Percentiles rank a stretch among this genome's conserved stretches.
phyloP scores from a whole-genome alignment of 1,140 invertebrate genomes.

The Lethrus apterus region DNA sequence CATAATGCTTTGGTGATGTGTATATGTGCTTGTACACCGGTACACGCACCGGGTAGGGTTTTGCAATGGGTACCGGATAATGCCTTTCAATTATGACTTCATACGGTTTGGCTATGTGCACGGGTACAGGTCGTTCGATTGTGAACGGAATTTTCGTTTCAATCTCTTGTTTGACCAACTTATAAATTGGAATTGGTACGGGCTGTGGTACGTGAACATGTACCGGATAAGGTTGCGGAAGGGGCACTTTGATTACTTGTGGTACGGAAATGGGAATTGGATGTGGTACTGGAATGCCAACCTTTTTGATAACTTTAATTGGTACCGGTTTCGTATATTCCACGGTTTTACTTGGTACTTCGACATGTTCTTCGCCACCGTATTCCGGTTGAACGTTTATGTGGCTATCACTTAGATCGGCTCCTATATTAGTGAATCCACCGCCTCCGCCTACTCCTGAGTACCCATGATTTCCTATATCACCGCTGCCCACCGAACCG shows the following conservation, averaged over 20 bases:
- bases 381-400: background rate
- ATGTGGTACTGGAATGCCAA: slow-evolving; percentile 65
- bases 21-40: slow-evolving; percentile 74
- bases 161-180: slow-evolving; percentile 54
- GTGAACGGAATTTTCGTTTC: slow-evolving; percentile 68
- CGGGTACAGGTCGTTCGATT: slow-evolving; percentile 67
- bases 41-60: slow-evolving; percentile 69
- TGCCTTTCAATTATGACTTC: slow-evolving; percentile 70
- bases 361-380: slow-evolving; percentile 25
- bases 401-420: background rate
- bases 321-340: slow-evolving; percentile 61
- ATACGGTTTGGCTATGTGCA: slow-evolving; percentile 68
- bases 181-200: slow-evolving; percentile 65
- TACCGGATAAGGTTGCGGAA: slow-evolving; percentile 67
- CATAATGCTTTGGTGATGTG: slow-evolving; percentile 15
- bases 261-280: slow-evolving; percentile 65
- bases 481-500: slow-evolving; percentile 18
- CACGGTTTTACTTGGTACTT: slow-evolving; percentile 47
- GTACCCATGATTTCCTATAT: background rate
- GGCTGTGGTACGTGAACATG: slow-evolving; percentile 63
- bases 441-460: too few species aligned
- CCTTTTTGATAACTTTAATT: slow-evolving; percentile 68
- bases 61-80: slow-evolving; percentile 61
- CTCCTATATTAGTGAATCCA: too few species aligned
- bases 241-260: slow-evolving; percentile 64